A percentile compares a stretch with the other conserved stretches of the same genome.
Conservation (phyloP, 2,113 vertebrate genomes). For the Bettongia penicillata region DNA sequence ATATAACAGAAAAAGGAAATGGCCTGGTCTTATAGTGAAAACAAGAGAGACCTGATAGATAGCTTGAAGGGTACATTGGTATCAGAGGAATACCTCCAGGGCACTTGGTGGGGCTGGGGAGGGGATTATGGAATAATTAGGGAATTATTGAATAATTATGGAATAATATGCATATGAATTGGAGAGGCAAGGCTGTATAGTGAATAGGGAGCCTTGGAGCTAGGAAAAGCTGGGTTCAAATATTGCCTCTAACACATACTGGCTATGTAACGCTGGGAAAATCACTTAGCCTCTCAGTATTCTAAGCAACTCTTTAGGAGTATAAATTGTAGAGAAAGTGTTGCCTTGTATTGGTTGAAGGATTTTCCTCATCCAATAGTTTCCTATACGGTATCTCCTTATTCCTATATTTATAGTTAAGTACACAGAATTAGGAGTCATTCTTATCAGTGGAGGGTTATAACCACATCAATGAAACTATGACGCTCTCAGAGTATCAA, state of each 20-base stretch:
- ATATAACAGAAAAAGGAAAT: neutral
- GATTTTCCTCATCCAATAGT: neutral
- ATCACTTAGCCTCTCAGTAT: neutral
- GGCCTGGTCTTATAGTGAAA: neutral
- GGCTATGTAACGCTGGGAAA: neutral
- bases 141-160: neutral
- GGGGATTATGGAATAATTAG: neutral
- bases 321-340: neutral
- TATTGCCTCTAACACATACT: neutral
- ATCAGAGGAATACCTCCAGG: neutral
- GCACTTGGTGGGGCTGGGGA: neutral
- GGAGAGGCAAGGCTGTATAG: neutral
- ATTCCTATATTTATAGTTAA: neutral
- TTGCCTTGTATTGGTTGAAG: neutral
- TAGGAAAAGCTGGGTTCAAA: neutral
- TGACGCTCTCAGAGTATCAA: neutral
- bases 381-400: neutral
- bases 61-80: neutral
- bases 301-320: neutral
- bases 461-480: neutral
- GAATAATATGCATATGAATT: neutral
- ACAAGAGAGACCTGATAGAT: neutral
- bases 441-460: neutral
- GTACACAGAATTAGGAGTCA: neutral
- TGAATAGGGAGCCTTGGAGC: neutral